Evolutionary conservation across 2,888 invertebrate species (phyloP).

Genomic region (Blomia tropicalis): DNA sequence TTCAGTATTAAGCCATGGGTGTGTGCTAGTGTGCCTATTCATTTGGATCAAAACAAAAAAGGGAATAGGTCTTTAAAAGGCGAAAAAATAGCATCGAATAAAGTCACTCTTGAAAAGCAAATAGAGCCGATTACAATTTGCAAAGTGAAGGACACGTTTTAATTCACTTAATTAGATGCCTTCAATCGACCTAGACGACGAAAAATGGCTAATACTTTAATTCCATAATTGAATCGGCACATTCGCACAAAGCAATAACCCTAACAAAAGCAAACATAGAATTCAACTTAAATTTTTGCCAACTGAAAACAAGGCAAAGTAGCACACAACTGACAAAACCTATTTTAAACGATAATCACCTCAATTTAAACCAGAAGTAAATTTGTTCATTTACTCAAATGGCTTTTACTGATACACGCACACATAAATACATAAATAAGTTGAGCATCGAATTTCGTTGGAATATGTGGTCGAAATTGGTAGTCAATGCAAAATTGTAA

Average conservation of each 20-base stretch:
- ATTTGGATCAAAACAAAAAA: too few relatives aligned
- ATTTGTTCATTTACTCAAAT: constrained; percentile 1
- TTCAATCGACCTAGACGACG: background rate
- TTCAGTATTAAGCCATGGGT: too few relatives aligned
- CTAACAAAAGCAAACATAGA: background rate
- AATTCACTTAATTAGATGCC: constrained; percentile 7
- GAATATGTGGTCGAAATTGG: too few relatives aligned
- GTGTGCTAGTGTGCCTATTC: too few relatives aligned
- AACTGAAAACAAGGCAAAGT: background rate
- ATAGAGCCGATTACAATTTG: background rate
- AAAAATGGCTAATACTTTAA: constrained; percentile 6
- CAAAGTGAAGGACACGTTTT: constrained; percentile 3
- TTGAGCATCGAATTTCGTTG: too few relatives aligned
- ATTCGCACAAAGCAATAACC: background rate
- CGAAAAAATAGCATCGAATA: background rate
- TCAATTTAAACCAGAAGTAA: constrained; percentile 8
- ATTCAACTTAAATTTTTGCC: background rate
- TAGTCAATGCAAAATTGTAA: background rate
- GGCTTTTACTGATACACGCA: background rate
- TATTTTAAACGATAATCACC: constrained; percentile 11
- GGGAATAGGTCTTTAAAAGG: too few relatives aligned
- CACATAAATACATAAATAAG: too few relatives aligned
- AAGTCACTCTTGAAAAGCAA: background rate
- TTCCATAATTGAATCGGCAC: constrained; percentile 13
- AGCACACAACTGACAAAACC: too few relatives aligned